phyloP scores from a whole-genome alignment of 2,888 invertebrate species.

The Eupithecia centaureata region DNA sequence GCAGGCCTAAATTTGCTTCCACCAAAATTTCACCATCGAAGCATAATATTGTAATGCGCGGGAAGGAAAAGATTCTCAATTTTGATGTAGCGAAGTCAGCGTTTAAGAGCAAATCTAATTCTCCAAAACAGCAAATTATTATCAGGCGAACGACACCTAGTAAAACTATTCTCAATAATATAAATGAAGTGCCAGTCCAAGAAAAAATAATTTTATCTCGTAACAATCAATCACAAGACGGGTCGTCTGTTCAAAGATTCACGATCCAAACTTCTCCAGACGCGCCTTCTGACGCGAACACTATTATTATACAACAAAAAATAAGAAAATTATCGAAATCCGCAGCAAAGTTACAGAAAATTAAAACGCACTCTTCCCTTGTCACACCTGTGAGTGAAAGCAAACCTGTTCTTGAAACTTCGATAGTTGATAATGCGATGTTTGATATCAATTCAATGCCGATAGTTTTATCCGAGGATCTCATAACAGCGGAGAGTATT shows the following conservation, averaged over 20 bases:
- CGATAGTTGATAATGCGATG: conserved; percentile 71
- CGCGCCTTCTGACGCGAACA: conserved; percentile 62
- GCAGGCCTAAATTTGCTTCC: conserved; percentile 58
- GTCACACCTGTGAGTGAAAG: conserved; percentile 57
- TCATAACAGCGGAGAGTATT: conserved; percentile 86
- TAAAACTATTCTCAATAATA: conserved; percentile 67
- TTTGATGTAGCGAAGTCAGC: conserved; percentile 72
- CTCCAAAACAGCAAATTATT: conserved; percentile 76
- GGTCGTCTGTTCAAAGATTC: conserved; percentile 72
- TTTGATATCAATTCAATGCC: conserved; percentile 92
- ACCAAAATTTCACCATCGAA: conserved; percentile 62
- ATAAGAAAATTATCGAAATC: conserved; percentile 68
- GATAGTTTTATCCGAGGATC: conserved; percentile 88
- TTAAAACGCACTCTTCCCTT: conserved; percentile 66
- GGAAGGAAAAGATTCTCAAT: conserved; percentile 78
- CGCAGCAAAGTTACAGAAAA: conserved; percentile 67
- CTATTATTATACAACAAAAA: conserved; percentile 74
- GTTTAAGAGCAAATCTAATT: conserved; percentile 62
- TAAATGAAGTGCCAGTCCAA: conserved; percentile 61
- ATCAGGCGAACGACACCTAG: conserved; percentile 70
- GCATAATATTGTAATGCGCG: conserved; percentile 59
- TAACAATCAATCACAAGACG: conserved; percentile 62
- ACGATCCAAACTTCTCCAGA: conserved; percentile 74
- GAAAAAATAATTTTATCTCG: conserved; percentile 78
- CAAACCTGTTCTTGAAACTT: conserved; percentile 51